Conservation (phyloP, 2,888 invertebrate species). For the Cantharis rustica region DNA sequence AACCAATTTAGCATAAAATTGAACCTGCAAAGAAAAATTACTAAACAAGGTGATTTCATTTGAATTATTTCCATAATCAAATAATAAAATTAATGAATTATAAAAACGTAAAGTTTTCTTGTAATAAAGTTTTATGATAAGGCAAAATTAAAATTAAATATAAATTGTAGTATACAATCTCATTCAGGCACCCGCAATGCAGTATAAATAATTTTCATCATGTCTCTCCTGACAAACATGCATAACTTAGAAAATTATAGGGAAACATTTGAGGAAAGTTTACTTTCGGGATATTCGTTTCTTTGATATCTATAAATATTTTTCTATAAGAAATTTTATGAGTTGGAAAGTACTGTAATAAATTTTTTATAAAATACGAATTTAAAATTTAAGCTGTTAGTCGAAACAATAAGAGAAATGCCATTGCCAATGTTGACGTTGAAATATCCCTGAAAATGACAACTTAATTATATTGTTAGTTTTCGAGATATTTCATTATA, state of each 20-base stretch:
- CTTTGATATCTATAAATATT: not conserved
- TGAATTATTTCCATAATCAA: not conserved
- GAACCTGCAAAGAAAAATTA: not conserved
- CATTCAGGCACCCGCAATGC: not conserved
- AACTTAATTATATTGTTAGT: not conserved
- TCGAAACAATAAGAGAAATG: not conserved
- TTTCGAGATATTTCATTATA: not conserved
- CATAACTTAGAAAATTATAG: not conserved
- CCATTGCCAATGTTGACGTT: not conserved
- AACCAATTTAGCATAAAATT: not conserved
- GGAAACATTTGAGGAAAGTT: not conserved
- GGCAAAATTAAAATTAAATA: not conserved
- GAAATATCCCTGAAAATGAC: not conserved
- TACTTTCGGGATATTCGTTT: not conserved
- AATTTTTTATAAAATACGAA: not conserved
- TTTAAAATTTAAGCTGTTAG: not conserved
- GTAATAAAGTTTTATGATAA: not conserved
- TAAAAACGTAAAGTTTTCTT: not conserved
- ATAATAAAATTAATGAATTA: not conserved
- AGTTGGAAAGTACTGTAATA: not conserved
- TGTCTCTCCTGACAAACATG: not conserved
- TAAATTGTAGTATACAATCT: not conserved
- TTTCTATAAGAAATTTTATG: not conserved
- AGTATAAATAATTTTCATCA: slow-evolving; percentile 1
- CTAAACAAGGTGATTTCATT: not conserved